Evolutionary conservation across 2,888 invertebrate species (phyloP).

Genomic region (Lasioglossum figueresi): DNA sequence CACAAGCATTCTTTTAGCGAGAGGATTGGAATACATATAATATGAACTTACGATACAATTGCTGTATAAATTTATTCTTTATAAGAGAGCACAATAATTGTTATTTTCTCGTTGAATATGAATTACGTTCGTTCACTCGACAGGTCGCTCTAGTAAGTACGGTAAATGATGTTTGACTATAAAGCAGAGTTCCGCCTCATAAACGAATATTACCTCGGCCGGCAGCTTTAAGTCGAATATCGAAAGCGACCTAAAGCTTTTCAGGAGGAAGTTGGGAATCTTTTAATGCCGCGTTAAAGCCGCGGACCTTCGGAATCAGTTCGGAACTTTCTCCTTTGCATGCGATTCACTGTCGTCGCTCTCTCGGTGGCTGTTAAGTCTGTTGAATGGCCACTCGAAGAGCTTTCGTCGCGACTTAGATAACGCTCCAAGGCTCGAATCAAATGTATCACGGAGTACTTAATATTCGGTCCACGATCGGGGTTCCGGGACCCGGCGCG

Average conservation of each 20-base stretch:
- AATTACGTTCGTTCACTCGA: background rate
- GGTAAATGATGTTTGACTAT: conserved; percentile 33
- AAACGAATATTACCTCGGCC: background rate
- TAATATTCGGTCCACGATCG: conserved; percentile 47
- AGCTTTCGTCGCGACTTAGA: conserved; percentile 40
- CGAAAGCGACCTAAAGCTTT: conserved; percentile 43
- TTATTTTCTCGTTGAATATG: too few relatives aligned
- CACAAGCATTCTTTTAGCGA: background rate
- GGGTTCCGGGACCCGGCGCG: background rate
- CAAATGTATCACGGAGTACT: conserved; percentile 35
- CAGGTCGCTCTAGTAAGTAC: background rate
- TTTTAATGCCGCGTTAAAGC: conserved; percentile 62
- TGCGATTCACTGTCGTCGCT: conserved; percentile 45
- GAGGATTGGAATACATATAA: background rate
- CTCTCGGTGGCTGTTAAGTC: conserved; percentile 35
- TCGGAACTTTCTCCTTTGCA: conserved; percentile 49
- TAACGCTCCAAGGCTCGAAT: conserved; percentile 32
- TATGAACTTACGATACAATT: too few relatives aligned
- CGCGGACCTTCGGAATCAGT: conserved; percentile 46
- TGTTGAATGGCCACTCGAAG: conserved; percentile 43
- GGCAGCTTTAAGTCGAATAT: conserved; percentile 46
- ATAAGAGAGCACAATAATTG: too few relatives aligned
- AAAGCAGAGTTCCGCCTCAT: conserved; percentile 31
- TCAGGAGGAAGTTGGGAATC: conserved; percentile 53
- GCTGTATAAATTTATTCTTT: too few relatives aligned